Base-by-base conservation (phyloP, 2,888 invertebrate species). In the Leptopilina myrica region DNA sequence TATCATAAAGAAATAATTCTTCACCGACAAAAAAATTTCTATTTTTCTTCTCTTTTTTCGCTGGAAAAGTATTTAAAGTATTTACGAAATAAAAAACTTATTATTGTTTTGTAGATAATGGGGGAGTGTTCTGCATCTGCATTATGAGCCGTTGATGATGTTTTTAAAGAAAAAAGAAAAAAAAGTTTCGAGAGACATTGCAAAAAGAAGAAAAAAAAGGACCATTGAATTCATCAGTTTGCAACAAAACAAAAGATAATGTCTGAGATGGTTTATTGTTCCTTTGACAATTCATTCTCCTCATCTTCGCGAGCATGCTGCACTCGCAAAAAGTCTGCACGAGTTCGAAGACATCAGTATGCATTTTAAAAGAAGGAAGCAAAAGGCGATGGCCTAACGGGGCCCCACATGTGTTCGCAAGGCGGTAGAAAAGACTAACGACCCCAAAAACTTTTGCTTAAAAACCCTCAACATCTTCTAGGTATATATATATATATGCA, bases 401-500 rank as follows among this genome's bases (percentile, higher is more conserved):
- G 81, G 69, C 78, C 81, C 81, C 62, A 83, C 86, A 86, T 85
- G 85, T 86, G 85, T 78, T 84, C 78, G 67, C 76, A 79, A 64
- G 73, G 77, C 82, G 76, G 78, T 33, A 83, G 81, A 80, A 43
- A 43, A 76, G 76, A 80, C 78, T 81, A 81, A 79, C 83, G 84
- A 80, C 82, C 80, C 81, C 77, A 78, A 83, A 80, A 49, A 62
- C 20, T 62, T 15, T 62, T 62, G 20, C 62, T 62, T 62, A 78
- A 80, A 43, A 49, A 84, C 81, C 81, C 80, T 82, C 80, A 56
- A 15, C 66, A 8, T 64, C 9, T 43, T 8, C 6, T 43, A 43
- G 43, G 43, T 43, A 64, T 33, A 64, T 14, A 49, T 49, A 49
- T 49, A 49, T 49, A 46, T 46, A 46, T 46, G 7, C 46, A 46